Conservation (phyloP, 2,888 invertebrate genomes). For the Pristionchus entomophagus region DNA sequence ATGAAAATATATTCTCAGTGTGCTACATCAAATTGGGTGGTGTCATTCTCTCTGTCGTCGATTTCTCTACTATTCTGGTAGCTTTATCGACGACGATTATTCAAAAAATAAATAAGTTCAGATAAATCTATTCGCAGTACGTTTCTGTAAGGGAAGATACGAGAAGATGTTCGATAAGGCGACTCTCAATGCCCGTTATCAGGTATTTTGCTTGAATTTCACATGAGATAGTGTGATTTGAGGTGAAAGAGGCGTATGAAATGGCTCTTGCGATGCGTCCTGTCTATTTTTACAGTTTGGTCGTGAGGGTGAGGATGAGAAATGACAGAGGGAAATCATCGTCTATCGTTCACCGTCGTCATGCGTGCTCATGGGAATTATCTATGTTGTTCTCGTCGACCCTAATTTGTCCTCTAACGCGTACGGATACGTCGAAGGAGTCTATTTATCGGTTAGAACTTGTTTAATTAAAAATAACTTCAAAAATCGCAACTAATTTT, state of each 20-base stretch:
- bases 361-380: background rate
- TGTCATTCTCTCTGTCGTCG: background rate
- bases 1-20: background rate
- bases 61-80: background rate
- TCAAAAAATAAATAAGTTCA: background rate
- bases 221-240: background rate
- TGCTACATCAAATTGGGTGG: background rate
- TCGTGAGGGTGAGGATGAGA: background rate
- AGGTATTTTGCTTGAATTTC: background rate
- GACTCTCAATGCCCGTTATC: constrained; percentile 23
- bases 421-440: background rate
- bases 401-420: background rate
- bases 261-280: constrained; percentile 16
- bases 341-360: background rate
- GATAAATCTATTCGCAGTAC: background rate
- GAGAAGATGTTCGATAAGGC: constrained; percentile 9
- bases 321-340: too few species aligned
- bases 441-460: background rate
- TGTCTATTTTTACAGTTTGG: background rate
- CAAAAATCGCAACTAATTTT: background rate
- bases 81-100: background rate
- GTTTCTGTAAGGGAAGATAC: constrained; percentile 6
- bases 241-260: constrained; percentile 29
- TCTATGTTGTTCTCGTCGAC: background rate
- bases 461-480: background rate